Conservation (phyloP, 64 coral and sea anemone genomes). For the Dendrophyllia cribrosa region DNA sequence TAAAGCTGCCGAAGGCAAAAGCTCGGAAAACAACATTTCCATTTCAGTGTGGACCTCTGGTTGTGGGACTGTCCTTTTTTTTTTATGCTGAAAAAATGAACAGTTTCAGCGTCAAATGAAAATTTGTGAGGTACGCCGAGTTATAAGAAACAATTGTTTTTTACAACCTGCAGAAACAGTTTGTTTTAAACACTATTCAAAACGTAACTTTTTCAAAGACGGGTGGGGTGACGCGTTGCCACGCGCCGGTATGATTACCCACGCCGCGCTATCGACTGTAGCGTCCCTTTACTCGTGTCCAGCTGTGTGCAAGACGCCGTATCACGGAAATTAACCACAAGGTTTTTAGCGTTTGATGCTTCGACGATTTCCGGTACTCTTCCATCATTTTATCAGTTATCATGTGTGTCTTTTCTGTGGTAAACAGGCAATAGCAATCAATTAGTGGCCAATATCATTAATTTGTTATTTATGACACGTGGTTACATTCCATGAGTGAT, state of each 20-base stretch:
- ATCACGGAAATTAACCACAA: not conserved
- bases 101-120: too few relatives aligned
- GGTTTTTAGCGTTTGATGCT: not conserved
- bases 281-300: slow-evolving; percentile 13
- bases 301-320: not conserved
- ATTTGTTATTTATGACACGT: not conserved
- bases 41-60: too few relatives aligned
- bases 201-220: not conserved
- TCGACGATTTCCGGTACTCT: not conserved
- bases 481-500: not conserved
- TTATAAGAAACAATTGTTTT: too few relatives aligned
- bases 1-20: not conserved
- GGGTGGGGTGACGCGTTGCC: not conserved
- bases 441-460: not conserved
- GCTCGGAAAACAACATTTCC: not conserved
- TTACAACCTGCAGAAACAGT: not conserved
- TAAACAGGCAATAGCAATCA: not conserved
- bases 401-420: not conserved
- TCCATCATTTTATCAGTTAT: not conserved
- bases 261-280: not conserved
- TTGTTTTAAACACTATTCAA: not conserved
- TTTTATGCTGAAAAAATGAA: too few relatives aligned
- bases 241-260: not conserved
- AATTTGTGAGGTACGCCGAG: too few relatives aligned
- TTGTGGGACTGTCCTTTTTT: too few relatives aligned